phyloP scores from a whole-genome alignment of 2,113 vertebrate genomes.

The Emydura subglobosa region DNA sequence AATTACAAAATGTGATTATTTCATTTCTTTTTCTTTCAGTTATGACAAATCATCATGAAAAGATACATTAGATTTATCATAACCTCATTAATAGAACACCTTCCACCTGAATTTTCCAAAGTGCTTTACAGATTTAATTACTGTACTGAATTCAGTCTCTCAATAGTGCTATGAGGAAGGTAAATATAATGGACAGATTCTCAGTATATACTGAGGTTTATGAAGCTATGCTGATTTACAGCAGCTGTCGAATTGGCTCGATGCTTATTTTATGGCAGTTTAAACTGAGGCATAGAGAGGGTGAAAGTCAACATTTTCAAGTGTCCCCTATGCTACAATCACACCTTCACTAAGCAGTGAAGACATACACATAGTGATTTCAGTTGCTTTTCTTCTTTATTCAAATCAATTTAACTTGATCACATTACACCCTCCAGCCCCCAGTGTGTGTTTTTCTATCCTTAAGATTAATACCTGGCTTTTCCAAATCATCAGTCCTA shows the following conservation, averaged over 20 bases:
- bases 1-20: constrained; percentile 18
- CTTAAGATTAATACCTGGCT: background rate
- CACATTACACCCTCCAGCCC: background rate
- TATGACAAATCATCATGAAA: background rate
- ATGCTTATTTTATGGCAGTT: background rate
- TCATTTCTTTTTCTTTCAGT: background rate
- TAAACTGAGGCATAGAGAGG: background rate
- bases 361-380: background rate
- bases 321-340: background rate
- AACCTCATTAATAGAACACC: background rate
- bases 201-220: background rate
- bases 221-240: background rate
- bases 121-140: background rate
- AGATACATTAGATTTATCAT: background rate
- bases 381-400: background rate
- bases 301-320: background rate
- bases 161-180: background rate
- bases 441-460: background rate
- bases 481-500: background rate
- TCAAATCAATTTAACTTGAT: background rate
- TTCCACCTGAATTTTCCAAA: background rate
- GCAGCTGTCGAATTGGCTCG: background rate
- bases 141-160: background rate
- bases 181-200: background rate
- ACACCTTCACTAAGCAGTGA: background rate